Conservation (phyloP, 2,888 invertebrate genomes). For the Apamea anceps region DNA sequence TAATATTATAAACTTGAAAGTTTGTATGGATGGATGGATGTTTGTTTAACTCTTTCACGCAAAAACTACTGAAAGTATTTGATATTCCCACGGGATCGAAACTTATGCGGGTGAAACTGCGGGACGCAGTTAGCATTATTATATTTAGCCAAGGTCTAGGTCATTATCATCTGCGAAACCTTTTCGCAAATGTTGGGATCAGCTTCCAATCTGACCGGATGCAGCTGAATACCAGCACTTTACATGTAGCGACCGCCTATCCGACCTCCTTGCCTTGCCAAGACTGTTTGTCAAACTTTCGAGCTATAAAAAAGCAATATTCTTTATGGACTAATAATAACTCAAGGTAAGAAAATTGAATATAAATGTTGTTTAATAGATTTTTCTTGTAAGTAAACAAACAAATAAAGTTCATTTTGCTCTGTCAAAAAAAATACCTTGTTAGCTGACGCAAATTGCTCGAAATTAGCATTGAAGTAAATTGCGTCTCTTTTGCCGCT, state of each 20-base stretch:
- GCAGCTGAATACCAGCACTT: background rate
- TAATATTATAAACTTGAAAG: too few relatives aligned
- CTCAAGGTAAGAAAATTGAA: background rate
- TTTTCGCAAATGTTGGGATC: too few relatives aligned
- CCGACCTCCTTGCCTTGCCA: background rate
- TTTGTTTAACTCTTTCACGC: too few relatives aligned
- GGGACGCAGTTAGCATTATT: too few relatives aligned
- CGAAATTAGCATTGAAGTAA: conserved; percentile 39
- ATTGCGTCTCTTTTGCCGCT: conserved; percentile 12
- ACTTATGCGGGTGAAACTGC: too few relatives aligned
- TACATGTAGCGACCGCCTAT: background rate
- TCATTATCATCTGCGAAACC: too few relatives aligned
- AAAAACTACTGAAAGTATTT: too few relatives aligned
- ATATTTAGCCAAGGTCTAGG: too few relatives aligned
- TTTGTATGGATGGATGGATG: too few relatives aligned
- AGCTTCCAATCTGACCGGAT: too few relatives aligned
- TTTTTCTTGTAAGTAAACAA: conserved; percentile 7
- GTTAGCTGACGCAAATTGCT: conserved; percentile 33
- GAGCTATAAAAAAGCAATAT: background rate
- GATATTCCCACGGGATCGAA: too few relatives aligned
- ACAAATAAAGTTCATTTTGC: background rate
- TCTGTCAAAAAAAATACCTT: conserved; percentile 10
- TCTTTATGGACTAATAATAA: background rate
- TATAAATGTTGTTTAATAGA: background rate
- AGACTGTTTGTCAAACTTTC: background rate